Evolutionary conservation across 2,113 vertebrate genomes (phyloP).

Genomic region (Galbula dea): DNA sequence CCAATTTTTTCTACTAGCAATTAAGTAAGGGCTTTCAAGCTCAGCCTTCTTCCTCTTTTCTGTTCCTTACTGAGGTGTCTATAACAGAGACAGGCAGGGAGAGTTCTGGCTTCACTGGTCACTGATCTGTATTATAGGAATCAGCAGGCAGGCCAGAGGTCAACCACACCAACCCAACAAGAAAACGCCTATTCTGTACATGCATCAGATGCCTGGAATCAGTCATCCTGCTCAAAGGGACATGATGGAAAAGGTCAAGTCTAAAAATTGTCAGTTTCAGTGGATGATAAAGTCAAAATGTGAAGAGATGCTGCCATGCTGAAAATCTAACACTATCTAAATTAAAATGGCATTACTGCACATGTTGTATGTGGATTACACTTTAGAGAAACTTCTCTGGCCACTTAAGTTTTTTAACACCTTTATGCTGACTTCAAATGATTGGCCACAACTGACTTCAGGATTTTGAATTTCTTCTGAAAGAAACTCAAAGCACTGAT

Average conservation of each 20-base stretch:
- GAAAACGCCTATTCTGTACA: conserved; percentile 47
- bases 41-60: conserved; percentile 6
- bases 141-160: conserved; percentile 59
- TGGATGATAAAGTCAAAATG: not conserved
- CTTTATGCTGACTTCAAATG: not conserved
- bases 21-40: conserved; percentile 39
- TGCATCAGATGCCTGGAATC: conserved; percentile 24
- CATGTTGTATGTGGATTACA: not conserved
- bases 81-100: conserved; percentile 52
- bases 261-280: conserved; percentile 50
- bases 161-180: conserved; percentile 43
- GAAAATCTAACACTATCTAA: not conserved
- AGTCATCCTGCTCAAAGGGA: conserved; percentile 55
- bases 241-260: conserved; percentile 59
- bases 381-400: not conserved
- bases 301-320: not conserved
- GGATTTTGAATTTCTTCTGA: not conserved
- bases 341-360: not conserved
- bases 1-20: conserved; percentile 46
- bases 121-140: conserved; percentile 56
- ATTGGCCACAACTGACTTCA: not conserved
- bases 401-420: not conserved
- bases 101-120: conserved; percentile 24
- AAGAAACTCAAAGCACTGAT: not conserved
- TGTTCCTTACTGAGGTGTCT: conserved; percentile 33